Conservation (phyloP, 2,113 vertebrate genomes). For the Sebastes schlegelii region DNA sequence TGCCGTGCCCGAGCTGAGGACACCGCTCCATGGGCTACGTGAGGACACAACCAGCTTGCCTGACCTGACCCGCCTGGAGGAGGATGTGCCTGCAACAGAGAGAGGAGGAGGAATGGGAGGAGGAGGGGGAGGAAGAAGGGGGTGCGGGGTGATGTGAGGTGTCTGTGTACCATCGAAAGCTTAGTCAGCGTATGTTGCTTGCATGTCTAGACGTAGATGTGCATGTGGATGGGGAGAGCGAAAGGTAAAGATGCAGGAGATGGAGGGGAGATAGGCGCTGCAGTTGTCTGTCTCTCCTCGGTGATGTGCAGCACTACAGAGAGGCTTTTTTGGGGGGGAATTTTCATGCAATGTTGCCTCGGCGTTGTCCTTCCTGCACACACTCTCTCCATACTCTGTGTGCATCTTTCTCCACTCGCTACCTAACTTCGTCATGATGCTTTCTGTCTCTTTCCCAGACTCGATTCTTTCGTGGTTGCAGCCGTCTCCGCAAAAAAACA, state of each 20-base stretch:
- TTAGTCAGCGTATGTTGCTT: slow-evolving; percentile 47
- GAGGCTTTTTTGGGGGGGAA: slow-evolving; percentile 11
- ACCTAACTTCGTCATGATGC: slow-evolving; percentile 50
- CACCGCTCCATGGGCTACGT: slow-evolving; percentile 58
- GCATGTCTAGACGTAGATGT: slow-evolving; percentile 32
- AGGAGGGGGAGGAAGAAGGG: neutral
- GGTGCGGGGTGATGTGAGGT: slow-evolving; percentile 28
- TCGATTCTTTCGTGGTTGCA: slow-evolving; percentile 8
- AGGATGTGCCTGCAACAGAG: slow-evolving; percentile 52
- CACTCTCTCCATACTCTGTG: slow-evolving; percentile 24
- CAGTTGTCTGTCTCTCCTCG: slow-evolving; percentile 19
- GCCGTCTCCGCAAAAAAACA: slow-evolving; percentile 8
- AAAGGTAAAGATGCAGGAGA: slow-evolving; percentile 31
- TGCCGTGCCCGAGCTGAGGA: slow-evolving; percentile 60
- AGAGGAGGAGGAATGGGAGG: neutral
- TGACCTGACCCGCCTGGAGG: slow-evolving; percentile 66
- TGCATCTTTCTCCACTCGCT: slow-evolving; percentile 8
- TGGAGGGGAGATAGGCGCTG: neutral
- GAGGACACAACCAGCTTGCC: slow-evolving; percentile 68
- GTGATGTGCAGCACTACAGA: slow-evolving; percentile 8
- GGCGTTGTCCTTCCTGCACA: neutral
- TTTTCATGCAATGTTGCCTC: slow-evolving; percentile 35
- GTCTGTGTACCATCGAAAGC: slow-evolving; percentile 42
- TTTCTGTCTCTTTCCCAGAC: slow-evolving; percentile 54
- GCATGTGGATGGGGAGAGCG: neutral